These are phyloP conservation scores for Carassius auratus DNA, from an alignment of 2,113 vertebrate genomes.

Conservation along the genomic window DNA sequence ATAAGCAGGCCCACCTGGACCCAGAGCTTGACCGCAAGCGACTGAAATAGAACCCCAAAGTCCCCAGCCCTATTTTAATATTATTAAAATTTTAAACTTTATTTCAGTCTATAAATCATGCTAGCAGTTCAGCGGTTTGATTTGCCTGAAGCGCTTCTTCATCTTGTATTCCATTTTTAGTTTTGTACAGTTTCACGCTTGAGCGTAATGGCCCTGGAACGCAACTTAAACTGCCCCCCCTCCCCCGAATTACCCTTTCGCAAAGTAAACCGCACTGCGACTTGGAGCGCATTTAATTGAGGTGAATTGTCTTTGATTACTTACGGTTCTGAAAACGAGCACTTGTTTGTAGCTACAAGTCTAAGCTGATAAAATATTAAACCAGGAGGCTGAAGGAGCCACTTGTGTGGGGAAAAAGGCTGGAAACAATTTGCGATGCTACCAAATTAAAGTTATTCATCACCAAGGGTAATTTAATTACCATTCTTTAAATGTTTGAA, in stretches of 20 bases:
- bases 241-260: slow-evolving; percentile 60
- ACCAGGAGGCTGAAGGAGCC: slow-evolving; percentile 63
- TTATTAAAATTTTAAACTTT: slow-evolving; percentile 64
- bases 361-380: slow-evolving; percentile 73
- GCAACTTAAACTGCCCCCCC: slow-evolving; percentile 60
- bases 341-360: slow-evolving; percentile 72
- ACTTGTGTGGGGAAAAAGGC: slow-evolving; percentile 65
- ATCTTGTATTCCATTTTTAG: slow-evolving; percentile 24
- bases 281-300: slow-evolving; percentile 57
- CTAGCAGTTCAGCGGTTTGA: slow-evolving; percentile 22
- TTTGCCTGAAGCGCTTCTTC: slow-evolving; percentile 29
- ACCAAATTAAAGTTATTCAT: slow-evolving; percentile 83
- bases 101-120: slow-evolving; percentile 77
- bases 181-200: slow-evolving; percentile 50
- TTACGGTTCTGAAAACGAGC: slow-evolving; percentile 69
- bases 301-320: slow-evolving; percentile 73
- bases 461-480: slow-evolving; percentile 84
- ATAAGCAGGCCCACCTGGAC: slow-evolving; percentile 70
- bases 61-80: slow-evolving; percentile 70
- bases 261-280: slow-evolving; percentile 54
- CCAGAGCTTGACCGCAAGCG: slow-evolving; percentile 66
- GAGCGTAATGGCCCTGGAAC: slow-evolving; percentile 69
- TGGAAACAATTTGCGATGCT: slow-evolving; percentile 82
- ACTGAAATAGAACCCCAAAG: slow-evolving; percentile 71
- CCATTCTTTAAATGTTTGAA: slow-evolving; percentile 86